Evolutionary conservation across 2,888 invertebrate genomes (phyloP), one percentile per base, ranked within the genome.

Genomic region (Vesta saturnalis): DNA sequence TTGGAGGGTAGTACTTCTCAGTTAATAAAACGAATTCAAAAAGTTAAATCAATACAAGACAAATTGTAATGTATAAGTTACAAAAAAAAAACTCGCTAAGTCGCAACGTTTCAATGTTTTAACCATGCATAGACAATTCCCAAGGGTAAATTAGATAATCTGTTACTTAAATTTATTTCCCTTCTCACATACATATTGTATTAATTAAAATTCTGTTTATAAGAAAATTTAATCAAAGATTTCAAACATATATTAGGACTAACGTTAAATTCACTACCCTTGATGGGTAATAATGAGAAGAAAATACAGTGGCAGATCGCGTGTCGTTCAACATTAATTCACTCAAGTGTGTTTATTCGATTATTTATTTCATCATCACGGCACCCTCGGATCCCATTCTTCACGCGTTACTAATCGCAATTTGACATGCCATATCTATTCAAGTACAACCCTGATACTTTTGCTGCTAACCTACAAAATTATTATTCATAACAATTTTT

Each of bases 221-320:
- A 60, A 46, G 61, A 57, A 69, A 69, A 64, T 61, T 59, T 57
- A 69, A 64, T 59, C 46, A 67, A 43, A 57, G 19, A 55, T 22
- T 54, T 23, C 49, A 62, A 69, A 69, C 61, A 63, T 60, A 60
- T 63, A 39, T 12, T 5, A 5, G 30, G 10, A 39, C 8, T n/a
- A 4, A 39, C 1, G n/a, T 10, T 62, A 71, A 64, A 63, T 95
- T 94, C 67, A 2, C 39, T 12, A 62, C 67, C 68, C 71, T 60
- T 60, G 3, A 39, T 59, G 54, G 67, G 72, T 94, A 95, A 69
- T 71, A 71, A 89, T 89, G 86, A 83, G 85, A 73, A 75, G 76
- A 69, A 78, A 78, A 74, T 75, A 76, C 74, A 76, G 74, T 74
- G 72, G 73, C 74, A 72, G 75, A 78, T 82, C 79, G 82, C 82